A percentile compares a stretch with the other conserved stretches of the same genome.
Conservation (phyloP, 2,888 invertebrate genomes). For the Nipponacmea schrenckii region DNA sequence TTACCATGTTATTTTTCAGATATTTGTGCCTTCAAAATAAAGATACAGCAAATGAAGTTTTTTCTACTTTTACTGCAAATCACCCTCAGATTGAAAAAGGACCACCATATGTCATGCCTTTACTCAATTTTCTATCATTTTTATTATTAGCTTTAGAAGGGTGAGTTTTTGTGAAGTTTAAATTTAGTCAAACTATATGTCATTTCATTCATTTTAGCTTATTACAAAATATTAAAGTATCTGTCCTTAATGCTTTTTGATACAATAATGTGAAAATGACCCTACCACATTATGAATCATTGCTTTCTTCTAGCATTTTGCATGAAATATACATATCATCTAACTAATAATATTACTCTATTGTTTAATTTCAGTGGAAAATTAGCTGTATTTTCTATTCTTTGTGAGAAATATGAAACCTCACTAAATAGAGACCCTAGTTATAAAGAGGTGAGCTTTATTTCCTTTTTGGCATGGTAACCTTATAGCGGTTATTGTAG, state of each 20-base stretch:
- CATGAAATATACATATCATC: too few species aligned
- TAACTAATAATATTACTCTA: too few species aligned
- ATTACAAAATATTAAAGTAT: too few species aligned
- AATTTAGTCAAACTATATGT: too few species aligned
- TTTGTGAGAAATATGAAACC: constrained; percentile 85
- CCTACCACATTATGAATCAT: too few species aligned
- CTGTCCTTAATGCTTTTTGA: constrained; percentile 57
- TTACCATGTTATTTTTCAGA: constrained; percentile 63
- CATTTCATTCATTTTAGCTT: too few species aligned
- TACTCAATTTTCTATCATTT: constrained; percentile 92
- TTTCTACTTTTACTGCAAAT: constrained; percentile 82
- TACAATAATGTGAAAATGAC: too few species aligned
- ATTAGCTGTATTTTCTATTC: constrained; percentile 80
- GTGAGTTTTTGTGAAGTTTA: constrained; percentile 47
- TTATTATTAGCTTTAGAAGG: constrained; percentile 85
- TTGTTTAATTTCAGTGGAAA: constrained; percentile 74
- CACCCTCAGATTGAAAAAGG: constrained; percentile 87
- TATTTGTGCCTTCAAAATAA: constrained; percentile 86
- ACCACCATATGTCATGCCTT: constrained; percentile 87
- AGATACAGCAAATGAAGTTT: constrained; percentile 84
- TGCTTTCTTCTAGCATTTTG: too few species aligned
- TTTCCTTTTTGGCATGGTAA: not conserved
- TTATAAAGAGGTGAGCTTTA: constrained; percentile 74
- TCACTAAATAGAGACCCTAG: constrained; percentile 86
- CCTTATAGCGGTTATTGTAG: too few species aligned